phyloP scores from a whole-genome alignment of 1,140 invertebrate species.

The Belonocnema kinseyi region DNA sequence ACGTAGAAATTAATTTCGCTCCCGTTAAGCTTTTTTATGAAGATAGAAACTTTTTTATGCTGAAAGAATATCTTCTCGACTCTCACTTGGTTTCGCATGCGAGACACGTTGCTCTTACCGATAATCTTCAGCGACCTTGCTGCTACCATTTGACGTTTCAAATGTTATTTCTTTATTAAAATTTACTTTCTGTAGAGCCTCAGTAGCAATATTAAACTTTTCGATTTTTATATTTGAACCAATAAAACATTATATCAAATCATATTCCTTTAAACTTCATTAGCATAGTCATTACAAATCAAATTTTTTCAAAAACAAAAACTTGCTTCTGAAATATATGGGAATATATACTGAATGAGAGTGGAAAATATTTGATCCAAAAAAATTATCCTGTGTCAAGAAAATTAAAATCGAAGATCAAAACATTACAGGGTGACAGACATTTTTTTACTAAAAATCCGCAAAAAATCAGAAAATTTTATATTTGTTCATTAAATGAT shows the following conservation, averaged over 20 bases:
- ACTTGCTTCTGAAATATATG: too few relatives aligned
- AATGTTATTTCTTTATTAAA: neutral
- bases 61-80: neutral
- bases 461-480: too few relatives aligned
- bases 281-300: too few relatives aligned
- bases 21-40: neutral
- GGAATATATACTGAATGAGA: too few relatives aligned
- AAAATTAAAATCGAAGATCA: too few relatives aligned
- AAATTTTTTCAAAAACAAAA: too few relatives aligned
- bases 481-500: too few relatives aligned
- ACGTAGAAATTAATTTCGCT: neutral
- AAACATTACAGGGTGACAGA: too few relatives aligned
- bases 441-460: too few relatives aligned
- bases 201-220: neutral
- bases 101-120: constrained; percentile 35
- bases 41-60: neutral
- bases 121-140: constrained; percentile 41
- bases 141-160: neutral
- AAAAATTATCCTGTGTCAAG: too few relatives aligned
- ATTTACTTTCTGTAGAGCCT: neutral
- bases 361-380: too few relatives aligned
- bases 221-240: too few relatives aligned
- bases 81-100: neutral
- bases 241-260: neutral
- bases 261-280: neutral